phyloP scores from a whole-genome alignment of 2,888 invertebrate genomes.

The Pseudococcus viburni region DNA sequence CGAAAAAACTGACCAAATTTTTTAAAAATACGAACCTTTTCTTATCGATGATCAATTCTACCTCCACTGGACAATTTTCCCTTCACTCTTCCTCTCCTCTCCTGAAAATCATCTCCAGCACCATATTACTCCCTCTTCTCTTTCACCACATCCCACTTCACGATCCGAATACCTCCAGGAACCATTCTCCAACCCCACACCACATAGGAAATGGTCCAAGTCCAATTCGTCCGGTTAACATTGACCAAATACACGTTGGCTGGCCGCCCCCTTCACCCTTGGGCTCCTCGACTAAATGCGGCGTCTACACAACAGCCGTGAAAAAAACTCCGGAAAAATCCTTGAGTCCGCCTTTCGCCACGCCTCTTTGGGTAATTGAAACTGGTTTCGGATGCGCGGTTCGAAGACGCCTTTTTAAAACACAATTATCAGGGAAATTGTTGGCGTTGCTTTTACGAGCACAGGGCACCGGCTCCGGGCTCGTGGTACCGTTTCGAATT shows the following conservation, averaged over 20 bases:
- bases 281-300: background rate
- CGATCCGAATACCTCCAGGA: too few relatives aligned
- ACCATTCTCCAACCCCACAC: too few relatives aligned
- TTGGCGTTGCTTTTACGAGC: background rate
- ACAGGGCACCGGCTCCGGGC: background rate
- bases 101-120: too few relatives aligned
- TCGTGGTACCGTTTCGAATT: background rate
- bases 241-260: background rate
- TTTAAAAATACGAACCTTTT: too few relatives aligned
- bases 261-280: background rate
- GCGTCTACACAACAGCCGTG: background rate
- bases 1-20: too few relatives aligned
- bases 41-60: too few relatives aligned
- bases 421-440: background rate
- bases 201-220: too few relatives aligned
- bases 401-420: background rate
- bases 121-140: too few relatives aligned
- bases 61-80: too few relatives aligned
- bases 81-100: too few relatives aligned
- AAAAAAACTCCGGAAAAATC: constrained; percentile 11
- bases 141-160: too few relatives aligned
- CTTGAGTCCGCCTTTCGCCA: constrained; percentile 34
- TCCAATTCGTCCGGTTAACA: background rate
- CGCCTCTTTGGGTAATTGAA: constrained; percentile 24
- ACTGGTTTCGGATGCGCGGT: constrained; percentile 7